Evolutionary conservation across 2,113 vertebrate species (phyloP).

Genomic region (Syngnathus floridae): DNA sequence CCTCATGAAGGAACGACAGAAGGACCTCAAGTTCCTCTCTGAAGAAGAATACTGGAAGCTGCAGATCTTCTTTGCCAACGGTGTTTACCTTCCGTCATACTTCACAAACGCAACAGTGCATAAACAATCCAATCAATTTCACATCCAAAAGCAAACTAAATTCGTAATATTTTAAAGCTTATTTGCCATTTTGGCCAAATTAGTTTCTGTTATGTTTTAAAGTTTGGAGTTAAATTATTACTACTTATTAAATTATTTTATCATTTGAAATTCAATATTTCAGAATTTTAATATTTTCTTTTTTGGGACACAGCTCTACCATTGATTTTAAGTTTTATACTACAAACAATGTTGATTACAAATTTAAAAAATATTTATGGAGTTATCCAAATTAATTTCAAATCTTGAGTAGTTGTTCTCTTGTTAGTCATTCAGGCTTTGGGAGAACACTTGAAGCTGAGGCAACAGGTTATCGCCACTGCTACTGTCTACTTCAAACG

Average conservation of each 20-base stretch:
- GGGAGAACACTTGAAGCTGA: slow-evolving; percentile 97
- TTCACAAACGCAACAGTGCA: background rate
- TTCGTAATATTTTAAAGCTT: background rate
- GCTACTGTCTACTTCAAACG: slow-evolving; percentile 99
- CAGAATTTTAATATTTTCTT: too few relatives aligned
- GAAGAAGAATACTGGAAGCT: slow-evolving; percentile 99
- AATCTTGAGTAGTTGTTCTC: background rate
- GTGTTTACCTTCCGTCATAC: slow-evolving; percentile 61
- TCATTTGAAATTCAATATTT: too few relatives aligned
- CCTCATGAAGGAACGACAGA: slow-evolving; percentile 95
- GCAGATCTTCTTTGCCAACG: slow-evolving; percentile 99
- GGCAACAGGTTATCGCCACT: slow-evolving; percentile 98
- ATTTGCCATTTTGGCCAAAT: too few relatives aligned
- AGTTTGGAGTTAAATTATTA: too few relatives aligned
- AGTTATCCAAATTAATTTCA: too few relatives aligned
- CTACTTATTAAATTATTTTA: too few relatives aligned
- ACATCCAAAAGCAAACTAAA: background rate
- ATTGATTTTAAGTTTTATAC: too few relatives aligned
- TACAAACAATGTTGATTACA: too few relatives aligned
- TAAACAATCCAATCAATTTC: background rate
- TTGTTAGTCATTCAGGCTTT: slow-evolving; percentile 92
- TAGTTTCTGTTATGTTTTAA: too few relatives aligned
- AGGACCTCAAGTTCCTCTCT: slow-evolving; percentile 92
- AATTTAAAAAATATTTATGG: too few relatives aligned
- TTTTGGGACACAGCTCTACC: too few relatives aligned